Conservation (phyloP, 1,140 invertebrate genomes). For the Neoseiulus cucumeris region DNA sequence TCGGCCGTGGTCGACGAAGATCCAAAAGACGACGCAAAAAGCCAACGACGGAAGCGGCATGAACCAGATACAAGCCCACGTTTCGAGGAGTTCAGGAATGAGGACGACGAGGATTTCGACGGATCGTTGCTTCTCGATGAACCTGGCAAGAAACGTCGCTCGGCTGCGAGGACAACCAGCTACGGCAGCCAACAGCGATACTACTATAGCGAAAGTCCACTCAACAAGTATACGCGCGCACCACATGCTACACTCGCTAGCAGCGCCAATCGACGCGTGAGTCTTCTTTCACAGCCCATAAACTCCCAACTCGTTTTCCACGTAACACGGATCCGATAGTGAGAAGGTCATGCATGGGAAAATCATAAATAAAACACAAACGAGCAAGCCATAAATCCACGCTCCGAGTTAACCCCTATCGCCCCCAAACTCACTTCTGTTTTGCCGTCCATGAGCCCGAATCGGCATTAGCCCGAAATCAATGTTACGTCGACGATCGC, state of each 20-base stretch:
- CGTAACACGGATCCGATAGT: too few relatives aligned
- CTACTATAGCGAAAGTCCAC: neutral
- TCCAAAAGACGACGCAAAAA: neutral
- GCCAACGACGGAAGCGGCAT: neutral
- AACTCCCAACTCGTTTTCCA: too few relatives aligned
- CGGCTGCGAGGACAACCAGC: neutral
- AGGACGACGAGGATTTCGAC: neutral
- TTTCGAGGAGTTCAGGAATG: neutral
- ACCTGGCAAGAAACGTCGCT: neutral
- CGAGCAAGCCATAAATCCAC: too few relatives aligned
- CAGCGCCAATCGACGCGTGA: conserved; percentile 8
- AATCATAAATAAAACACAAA: too few relatives aligned
- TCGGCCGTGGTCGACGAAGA: neutral
- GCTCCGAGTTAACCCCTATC: too few relatives aligned
- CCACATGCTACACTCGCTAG: neutral
- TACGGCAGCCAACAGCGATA: conserved; percentile 35
- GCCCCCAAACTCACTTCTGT: too few relatives aligned
- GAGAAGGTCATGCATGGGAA: too few relatives aligned
- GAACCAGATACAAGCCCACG: neutral
- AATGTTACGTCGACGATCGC: too few relatives aligned
- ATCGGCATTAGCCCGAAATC: too few relatives aligned
- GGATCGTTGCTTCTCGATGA: neutral
- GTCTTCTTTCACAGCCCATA: neutral
- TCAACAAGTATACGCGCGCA: neutral
- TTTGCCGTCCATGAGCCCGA: too few relatives aligned